These are phyloP conservation scores for Patella ulyssiponensis DNA, from an alignment of 2,888 invertebrate species.

Conservation along the genomic window DNA sequence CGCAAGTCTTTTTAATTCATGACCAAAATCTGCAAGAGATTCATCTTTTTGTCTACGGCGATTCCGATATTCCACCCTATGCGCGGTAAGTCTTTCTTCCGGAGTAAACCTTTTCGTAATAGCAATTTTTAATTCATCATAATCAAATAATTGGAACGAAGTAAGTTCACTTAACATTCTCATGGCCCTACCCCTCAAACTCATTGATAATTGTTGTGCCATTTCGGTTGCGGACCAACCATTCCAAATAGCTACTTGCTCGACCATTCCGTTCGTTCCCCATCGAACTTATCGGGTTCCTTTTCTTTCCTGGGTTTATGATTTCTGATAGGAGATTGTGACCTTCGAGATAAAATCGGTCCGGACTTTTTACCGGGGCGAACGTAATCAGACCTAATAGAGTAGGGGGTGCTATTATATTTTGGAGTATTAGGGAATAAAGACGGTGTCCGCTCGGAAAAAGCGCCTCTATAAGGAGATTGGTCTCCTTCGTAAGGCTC, in stretches of 20 bases:
- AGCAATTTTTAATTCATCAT: conserved; percentile 3
- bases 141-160: neutral
- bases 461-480: too few species aligned
- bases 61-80: conserved; percentile 6
- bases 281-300: conserved; percentile 42
- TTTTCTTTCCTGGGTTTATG: conserved; percentile 30
- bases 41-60: neutral
- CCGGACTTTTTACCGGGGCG: too few species aligned
- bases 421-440: too few species aligned
- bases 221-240: conserved; percentile 28
- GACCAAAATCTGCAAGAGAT: conserved; percentile 9
- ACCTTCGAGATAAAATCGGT: too few species aligned
- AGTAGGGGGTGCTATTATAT: too few species aligned
- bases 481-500: too few species aligned
- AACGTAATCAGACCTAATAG: too few species aligned
- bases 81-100: neutral
- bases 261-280: conserved; percentile 33
- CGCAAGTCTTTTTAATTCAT: neutral
- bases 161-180: conserved; percentile 13
- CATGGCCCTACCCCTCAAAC: conserved; percentile 17
- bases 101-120: conserved; percentile 9
- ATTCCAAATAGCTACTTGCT: conserved; percentile 40
- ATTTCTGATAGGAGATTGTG: too few species aligned
- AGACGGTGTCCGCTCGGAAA: too few species aligned
- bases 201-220: conserved; percentile 25